Percentiles rank a stretch among this genome's conserved stretches.
Evolutionary conservation across 1,140 invertebrate species (phyloP).

Genomic region (Drosophila repleta): DNA sequence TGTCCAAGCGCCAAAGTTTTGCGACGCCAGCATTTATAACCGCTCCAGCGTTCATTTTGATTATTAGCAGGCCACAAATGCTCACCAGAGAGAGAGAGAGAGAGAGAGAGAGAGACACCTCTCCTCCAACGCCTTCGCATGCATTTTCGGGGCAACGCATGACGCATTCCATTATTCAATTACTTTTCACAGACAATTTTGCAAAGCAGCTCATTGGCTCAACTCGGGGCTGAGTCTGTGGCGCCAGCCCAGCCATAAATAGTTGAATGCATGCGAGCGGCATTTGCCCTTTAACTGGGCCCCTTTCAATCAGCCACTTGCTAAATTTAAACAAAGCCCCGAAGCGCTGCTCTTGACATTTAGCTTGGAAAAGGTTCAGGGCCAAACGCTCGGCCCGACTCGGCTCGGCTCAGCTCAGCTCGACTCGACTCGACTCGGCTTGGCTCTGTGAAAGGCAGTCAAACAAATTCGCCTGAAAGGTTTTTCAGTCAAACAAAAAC

Average conservation of each 20-base stretch:
- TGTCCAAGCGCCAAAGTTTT: slow-evolving; percentile 77
- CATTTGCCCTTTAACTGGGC: slow-evolving; percentile 1
- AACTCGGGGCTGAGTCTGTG: slow-evolving; percentile 16
- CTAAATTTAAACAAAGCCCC: slow-evolving; percentile 15
- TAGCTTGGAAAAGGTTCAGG: slow-evolving; percentile 34
- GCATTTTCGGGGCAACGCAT: slow-evolving; percentile 30
- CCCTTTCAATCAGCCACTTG: slow-evolving; percentile 17
- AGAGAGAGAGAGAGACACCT: background rate
- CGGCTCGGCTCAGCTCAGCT: background rate
- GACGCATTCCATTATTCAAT: slow-evolving; percentile 61
- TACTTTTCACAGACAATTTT: slow-evolving; percentile 43
- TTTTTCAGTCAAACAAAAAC: slow-evolving; percentile 10
- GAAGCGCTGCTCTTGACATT: slow-evolving; percentile 28
- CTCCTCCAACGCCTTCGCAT: slow-evolving; percentile 21
- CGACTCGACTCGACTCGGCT: background rate
- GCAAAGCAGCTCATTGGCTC: slow-evolving; percentile 30
- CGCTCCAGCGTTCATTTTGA: slow-evolving; percentile 67
- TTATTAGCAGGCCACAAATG: slow-evolving; percentile 62
- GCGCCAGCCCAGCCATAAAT: slow-evolving; percentile 46
- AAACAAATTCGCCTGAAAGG: slow-evolving; percentile 50
- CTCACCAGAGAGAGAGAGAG: background rate
- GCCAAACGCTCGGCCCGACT: background rate
- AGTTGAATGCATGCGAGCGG: slow-evolving; percentile 19
- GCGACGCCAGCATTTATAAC: slow-evolving; percentile 76
- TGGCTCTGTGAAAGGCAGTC: slow-evolving; percentile 15